A percentile compares a stretch with the other conserved stretches of the same genome.
Evolutionary conservation across 2,113 vertebrate species (phyloP).

Genomic region (Chaetops frenatus): DNA sequence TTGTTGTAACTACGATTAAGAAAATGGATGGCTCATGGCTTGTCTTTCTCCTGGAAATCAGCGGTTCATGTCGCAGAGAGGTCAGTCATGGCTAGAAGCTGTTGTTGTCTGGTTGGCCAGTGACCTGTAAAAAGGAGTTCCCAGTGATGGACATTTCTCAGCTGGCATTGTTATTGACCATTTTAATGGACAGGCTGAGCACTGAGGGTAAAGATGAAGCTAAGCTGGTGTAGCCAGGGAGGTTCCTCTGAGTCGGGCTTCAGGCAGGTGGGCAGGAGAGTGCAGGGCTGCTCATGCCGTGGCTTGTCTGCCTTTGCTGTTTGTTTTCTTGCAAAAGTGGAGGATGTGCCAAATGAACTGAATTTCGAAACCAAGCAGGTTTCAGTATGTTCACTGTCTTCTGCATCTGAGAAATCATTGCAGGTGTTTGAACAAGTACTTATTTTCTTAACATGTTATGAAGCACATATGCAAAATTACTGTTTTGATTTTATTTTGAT

Average conservation of each 20-base stretch:
- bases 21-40: neutral
- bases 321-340: neutral
- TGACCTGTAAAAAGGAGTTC: slow-evolving; percentile 49
- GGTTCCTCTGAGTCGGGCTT: neutral
- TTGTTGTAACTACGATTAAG: neutral
- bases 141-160: neutral
- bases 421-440: neutral
- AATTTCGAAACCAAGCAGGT: neutral
- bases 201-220: neutral
- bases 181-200: slow-evolving; percentile 13
- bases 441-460: neutral
- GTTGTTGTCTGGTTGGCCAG: slow-evolving; percentile 40
- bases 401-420: neutral
- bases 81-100: slow-evolving; percentile 43
- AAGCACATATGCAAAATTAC: neutral
- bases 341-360: neutral
- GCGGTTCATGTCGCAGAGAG: neutral
- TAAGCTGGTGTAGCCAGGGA: neutral
- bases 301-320: neutral
- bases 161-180: neutral
- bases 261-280: neutral
- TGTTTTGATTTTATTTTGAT: neutral
- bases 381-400: neutral
- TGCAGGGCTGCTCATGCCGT: neutral
- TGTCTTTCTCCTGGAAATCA: neutral